These are phyloP conservation scores for Epinotia brunnichana DNA, from an alignment of 2,888 invertebrate genomes.

Conservation along the genomic window DNA sequence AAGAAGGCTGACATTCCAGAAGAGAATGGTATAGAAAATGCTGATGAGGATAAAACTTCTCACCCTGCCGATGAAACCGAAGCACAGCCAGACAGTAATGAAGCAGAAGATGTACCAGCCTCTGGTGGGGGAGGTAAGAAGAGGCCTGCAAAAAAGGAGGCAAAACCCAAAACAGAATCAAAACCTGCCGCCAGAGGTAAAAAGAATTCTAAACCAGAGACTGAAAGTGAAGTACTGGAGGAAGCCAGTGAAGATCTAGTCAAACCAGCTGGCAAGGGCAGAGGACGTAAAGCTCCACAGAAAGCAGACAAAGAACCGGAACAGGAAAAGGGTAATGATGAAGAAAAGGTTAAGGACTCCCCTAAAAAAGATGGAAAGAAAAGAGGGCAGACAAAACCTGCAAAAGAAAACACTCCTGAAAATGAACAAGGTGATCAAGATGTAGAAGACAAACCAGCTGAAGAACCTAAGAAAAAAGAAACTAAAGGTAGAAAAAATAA, in stretches of 20 bases:
- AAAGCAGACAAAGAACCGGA: constrained; percentile 60
- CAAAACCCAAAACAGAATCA: constrained; percentile 55
- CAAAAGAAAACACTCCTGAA: constrained; percentile 59
- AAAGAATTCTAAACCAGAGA: constrained; percentile 62
- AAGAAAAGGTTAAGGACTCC: constrained; percentile 63
- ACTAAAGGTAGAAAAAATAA: constrained; percentile 64
- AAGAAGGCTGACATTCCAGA: constrained; percentile 61
- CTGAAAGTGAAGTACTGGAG: constrained; percentile 51
- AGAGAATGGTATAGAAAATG: constrained; percentile 62
- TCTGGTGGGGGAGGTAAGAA: constrained; percentile 65
- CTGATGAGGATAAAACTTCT: constrained; percentile 61
- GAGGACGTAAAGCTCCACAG: constrained; percentile 64
- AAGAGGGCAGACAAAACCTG: constrained; percentile 55
- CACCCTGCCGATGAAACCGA: constrained; percentile 57
- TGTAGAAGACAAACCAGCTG: constrained; percentile 57
- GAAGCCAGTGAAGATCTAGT: constrained; percentile 62
- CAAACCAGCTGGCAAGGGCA: constrained; percentile 61
- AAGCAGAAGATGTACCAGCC: constrained; percentile 55
- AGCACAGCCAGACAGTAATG: constrained; percentile 64
- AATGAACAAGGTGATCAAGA: constrained; percentile 53
- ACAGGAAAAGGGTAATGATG: constrained; percentile 58
- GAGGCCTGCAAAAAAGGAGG: constrained; percentile 69
- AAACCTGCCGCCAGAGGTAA: constrained; percentile 62
- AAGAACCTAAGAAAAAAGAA: constrained; percentile 70
- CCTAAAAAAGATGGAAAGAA: constrained; percentile 54